Conservation (phyloP, 2,113 vertebrate genomes). For the Poecilia latipinna region DNA sequence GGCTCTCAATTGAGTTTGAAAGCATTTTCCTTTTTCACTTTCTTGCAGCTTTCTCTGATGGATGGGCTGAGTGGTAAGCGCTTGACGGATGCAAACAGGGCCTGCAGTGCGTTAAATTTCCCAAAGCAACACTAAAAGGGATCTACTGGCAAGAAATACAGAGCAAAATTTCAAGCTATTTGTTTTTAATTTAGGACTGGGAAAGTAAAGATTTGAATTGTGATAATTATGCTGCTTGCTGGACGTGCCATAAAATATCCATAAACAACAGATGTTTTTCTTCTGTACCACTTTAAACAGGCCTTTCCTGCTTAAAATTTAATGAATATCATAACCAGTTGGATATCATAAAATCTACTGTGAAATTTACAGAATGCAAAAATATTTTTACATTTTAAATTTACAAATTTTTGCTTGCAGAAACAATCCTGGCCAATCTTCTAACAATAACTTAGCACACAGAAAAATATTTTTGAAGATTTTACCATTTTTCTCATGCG, state of each 20-base stretch:
- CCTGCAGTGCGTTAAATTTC: neutral
- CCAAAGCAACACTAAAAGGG: too few species aligned
- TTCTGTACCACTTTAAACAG: too few species aligned
- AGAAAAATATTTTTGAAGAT: neutral
- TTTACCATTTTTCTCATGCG: neutral
- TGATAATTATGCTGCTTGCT: too few species aligned
- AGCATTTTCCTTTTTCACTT: neutral
- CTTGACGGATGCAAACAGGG: neutral
- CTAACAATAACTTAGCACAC: neutral
- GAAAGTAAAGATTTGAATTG: too few species aligned
- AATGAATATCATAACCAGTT: too few species aligned
- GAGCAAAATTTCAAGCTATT: too few species aligned
- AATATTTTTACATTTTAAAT: neutral
- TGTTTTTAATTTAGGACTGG: too few species aligned
- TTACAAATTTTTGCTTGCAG: neutral
- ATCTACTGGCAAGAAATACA: too few species aligned
- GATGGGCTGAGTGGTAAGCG: neutral
- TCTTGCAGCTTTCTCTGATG: constrained; percentile 4
- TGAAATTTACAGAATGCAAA: too few species aligned
- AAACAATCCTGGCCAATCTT: neutral
- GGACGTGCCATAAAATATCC: too few species aligned
- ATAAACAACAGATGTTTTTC: too few species aligned
- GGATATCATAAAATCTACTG: neutral
- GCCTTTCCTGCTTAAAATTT: too few species aligned
- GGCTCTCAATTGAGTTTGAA: neutral